Evolutionary conservation across 2,888 invertebrate genomes (phyloP), one percentile per base, ranked within the genome.

Genomic region (Andricus curvator): DNA sequence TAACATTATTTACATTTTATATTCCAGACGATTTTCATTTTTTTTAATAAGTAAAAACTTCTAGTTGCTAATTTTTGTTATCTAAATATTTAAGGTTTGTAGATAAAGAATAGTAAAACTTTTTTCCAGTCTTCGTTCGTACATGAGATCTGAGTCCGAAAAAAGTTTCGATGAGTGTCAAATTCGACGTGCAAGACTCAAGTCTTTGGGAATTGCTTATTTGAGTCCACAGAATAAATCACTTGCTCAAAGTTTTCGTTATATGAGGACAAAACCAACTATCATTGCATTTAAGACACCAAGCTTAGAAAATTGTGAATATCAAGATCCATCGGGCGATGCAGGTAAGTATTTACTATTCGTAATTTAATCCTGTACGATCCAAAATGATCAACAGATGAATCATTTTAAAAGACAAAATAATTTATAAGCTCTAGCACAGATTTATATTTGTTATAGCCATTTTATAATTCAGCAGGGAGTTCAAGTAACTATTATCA

Each of bases 221-320:
- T 92, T 96, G 68, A 96, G 96, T 88, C 97, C 97, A 0, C 97
- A 96, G 90, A 96, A 97, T 90, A 96, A 95, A 87, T 96, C 96
- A 0, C 93, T 97, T 82, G 97, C 97, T 0, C 97, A 97, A 89
- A 97, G 97, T 90, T 97, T 97, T 93, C 94, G 97, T n/a, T 98
- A 97, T 90, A 97, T 98, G 97, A 93, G 98, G 67, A 96, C 96
- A 86, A 98, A 98, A 88, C 98, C 98, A 0, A 97, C 97, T 0
- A 97, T 98, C 84, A 97, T 98, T 76, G 97, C 97, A 0, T 97
- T 97, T 90, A 96, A 97, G 92, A 96, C 97, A 2, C 97, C 97
- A 2, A 96, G 96, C 91, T 92, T 96, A 79, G 97, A 97, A 85
- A 95, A 95, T 87, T 95, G 94, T 87, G 96, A 96, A 83, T 87